Base-by-base conservation (phyloP, 2,797 vertebrate genomes). In the Siniperca scherzeri region DNA sequence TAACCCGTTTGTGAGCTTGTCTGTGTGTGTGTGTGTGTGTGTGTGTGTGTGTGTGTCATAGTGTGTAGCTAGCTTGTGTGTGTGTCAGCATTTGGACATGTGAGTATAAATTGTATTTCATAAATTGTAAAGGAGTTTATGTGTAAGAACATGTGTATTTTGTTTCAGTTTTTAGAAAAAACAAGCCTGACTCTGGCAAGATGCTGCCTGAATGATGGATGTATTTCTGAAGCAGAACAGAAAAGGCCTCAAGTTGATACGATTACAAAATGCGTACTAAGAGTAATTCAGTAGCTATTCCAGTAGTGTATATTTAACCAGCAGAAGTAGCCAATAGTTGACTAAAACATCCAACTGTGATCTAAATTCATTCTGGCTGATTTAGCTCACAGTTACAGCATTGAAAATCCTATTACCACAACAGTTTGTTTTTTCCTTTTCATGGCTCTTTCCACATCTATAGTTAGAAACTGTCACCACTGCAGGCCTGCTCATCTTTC, bases 1-100 rank as follows among this genome's bases (percentile, higher is more conserved):
- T 92, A 89, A 92, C 83, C 86, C 33, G 21, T 92, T 91, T 92
- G 84, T 92, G 91, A 91, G 83, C 87, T 72, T 67, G 70, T 77
- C 48, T 61, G 56, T 85, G 64, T 71, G 78, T 71, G 57, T 62
- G 30, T 68, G 60, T 74, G 74, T 77, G 53, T 40, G 22, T 52
- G 42, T 60, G 36, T 25, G 40, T 30, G 62, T 55, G 16, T 55
- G n/a, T 6, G 69, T 59, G n/a, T 59, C 64, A 38, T 38, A 44
- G 62, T 55, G 16, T 55, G n/a, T 6, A 36, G 69, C 55, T 40
- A 3, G 27, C 36, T 14, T 68, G 81, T 75, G 62, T 42, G 25
- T 55, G 40, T 50, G n/a, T 36, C 14, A 52, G 40, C 27, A 25
- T 68, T 61, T 66, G 27, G 64, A 38, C 17, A 13, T 74, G 76